phyloP scores from a whole-genome alignment of 2,797 vertebrate species.

The Crax fasciolata region DNA sequence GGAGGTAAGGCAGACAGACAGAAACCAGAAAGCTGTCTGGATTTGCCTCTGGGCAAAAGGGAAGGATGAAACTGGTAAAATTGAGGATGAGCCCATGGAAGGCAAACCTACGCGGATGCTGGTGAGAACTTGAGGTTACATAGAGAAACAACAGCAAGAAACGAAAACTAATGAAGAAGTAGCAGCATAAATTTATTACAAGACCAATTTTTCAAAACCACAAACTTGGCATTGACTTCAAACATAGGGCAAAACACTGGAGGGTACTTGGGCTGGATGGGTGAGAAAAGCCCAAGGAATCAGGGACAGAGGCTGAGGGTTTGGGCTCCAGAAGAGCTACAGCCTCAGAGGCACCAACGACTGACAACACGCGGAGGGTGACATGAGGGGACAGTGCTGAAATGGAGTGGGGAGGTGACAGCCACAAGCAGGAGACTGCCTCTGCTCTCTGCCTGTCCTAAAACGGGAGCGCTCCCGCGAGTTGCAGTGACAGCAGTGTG shows the following conservation, averaged over 20 bases:
- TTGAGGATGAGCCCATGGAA: background rate
- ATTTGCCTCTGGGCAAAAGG: background rate
- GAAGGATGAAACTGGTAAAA: background rate
- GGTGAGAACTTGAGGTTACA: background rate
- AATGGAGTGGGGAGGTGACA: fast-evolving
- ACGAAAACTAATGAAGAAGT: background rate
- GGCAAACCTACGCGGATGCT: background rate
- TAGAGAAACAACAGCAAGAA: background rate
- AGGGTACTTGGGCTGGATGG: background rate
- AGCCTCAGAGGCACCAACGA: background rate
- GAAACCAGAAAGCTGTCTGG: background rate
- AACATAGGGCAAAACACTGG: background rate
- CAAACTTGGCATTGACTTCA: fast-evolving
- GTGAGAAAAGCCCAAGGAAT: background rate
- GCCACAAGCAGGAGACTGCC: background rate
- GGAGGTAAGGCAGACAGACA: background rate
- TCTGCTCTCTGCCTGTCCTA: background rate
- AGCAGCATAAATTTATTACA: background rate
- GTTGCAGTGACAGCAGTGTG: background rate
- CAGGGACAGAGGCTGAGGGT: background rate
- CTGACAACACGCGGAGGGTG: fast-evolving
- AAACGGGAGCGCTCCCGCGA: background rate
- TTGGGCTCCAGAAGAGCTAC: fast-evolving
- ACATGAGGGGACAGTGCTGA: no score
- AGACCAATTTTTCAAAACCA: background rate